Evolutionary conservation across 1,140 invertebrate species (phyloP).

Genomic region (Meteorus sp.): DNA sequence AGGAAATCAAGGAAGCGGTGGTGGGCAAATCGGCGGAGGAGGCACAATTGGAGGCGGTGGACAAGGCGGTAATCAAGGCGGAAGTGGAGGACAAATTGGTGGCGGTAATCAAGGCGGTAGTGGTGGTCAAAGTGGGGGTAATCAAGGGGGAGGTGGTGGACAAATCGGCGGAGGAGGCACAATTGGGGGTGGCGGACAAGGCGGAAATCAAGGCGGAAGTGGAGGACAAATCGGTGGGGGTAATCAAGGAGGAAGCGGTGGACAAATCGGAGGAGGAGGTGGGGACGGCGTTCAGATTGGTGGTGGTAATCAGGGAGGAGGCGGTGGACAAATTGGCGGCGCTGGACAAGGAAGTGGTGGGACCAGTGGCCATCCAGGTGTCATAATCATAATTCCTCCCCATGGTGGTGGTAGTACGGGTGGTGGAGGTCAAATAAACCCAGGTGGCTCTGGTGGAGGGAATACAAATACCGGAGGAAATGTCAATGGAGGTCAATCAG

Average conservation of each 20-base stretch:
- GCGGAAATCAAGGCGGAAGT: not conserved
- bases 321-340: not conserved
- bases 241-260: not conserved
- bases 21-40: not conserved
- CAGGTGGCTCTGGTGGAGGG: too few species aligned
- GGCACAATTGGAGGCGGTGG: not conserved
- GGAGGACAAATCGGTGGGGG: not conserved
- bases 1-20: not conserved
- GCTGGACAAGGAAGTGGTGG: too few species aligned
- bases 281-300: too few species aligned
- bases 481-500: too few species aligned
- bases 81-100: not conserved
- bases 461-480: too few species aligned
- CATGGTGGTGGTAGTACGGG: too few species aligned
- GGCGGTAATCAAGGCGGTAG: not conserved
- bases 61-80: not conserved
- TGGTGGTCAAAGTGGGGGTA: not conserved
- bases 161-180: conserved; percentile 3
- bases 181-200: not conserved
- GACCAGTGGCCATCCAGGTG: too few species aligned
- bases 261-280: not conserved
- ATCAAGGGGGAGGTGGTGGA: not conserved
- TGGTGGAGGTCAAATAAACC: too few species aligned
- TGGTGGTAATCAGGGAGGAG: not conserved
- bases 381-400: too few species aligned